Evolutionary conservation across 2,797 vertebrate species (phyloP), one percentile per base, ranked within the genome.

Genomic region (Malacoraja senta): DNA sequence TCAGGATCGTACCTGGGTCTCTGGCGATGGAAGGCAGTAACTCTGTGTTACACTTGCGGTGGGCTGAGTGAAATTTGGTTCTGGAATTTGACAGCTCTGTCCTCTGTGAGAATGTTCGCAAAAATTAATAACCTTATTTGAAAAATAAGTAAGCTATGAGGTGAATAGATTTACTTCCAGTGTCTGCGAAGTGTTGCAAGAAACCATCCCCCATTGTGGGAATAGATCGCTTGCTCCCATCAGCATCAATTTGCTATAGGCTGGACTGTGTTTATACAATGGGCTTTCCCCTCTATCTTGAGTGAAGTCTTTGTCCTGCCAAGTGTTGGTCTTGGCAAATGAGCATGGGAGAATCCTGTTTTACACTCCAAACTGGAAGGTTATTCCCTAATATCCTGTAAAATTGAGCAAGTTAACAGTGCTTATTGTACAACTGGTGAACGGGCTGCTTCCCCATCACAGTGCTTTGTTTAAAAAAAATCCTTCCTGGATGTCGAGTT

Each of bases 321-420:
- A 76, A 53, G 81, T 93, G n/a, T 88, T 93, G 63, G 44, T 77
- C 74, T 84, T 93, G 81, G 81, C 44, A 32, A 83, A 71, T 38
- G 44, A 93, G 35, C 61, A 79, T 93, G 92, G 74, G 81, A 93
- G 35, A 79, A 88, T 38, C 83, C 38, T 76, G 71, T 72, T 92
- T 92, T 53, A 53, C 38, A 92, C 71, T 74, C 71, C 17, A 76
- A 74, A 71, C 21, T 92, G 26, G 72, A 92, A 76, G 26, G 26
- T 93, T 86, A 58, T 90, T 61, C 44, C 71, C 63, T 76, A 29
- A 90, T 86, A 44, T 77, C 80, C 80, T 94, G 94, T 92, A 35
- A 65, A 19, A 13, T 12, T 32, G 88, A 72, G 13, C 68, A 91
- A 92, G 29, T 74, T 53, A 92, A 58, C 17, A 8, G 76, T 12